Base-by-base conservation (phyloP, 2,797 vertebrate species). In the Peromyscus eremicus region DNA sequence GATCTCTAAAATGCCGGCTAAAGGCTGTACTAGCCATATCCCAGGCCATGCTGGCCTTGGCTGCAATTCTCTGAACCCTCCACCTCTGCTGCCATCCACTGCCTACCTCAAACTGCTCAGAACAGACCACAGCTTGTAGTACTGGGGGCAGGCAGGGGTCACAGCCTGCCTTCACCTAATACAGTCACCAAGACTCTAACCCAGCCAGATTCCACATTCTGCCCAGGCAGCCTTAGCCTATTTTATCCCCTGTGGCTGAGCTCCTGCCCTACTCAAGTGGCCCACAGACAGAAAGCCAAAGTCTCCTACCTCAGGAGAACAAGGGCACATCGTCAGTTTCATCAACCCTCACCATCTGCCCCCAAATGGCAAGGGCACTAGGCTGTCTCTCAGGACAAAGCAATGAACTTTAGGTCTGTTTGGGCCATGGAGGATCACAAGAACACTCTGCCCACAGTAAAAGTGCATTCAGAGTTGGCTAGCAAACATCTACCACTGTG, bases 361-460 rank as follows among this genome's bases (percentile, higher is more conserved):
- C 82, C 70, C 60, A 49, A 46, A 75, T 70, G 46, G 91, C 80
- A 79, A 94, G 32, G 84, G 77, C 46, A 77, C 77, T 55, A 66
- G 94, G 81, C 90, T 82, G 55, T 97, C 92, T 92, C 57, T 93
- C 71, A 92, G 37, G n/a, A 79, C 80, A 88, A 96, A 95, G 13
- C 64, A 60, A 57, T 92, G 85, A 94, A 89, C 90, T 96, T 95
- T 82, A 87, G 43, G 27, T 94, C 70, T 94, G 79, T 73, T 14
- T 64, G 86, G 81, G 60, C 92, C 83, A 16, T 57, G 1, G 1
- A 71, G 40, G n/a, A 34, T 83, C 23, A 19, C 57, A 83, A 80
- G 40, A 82, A 92, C 46, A 21, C 68, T 92, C 64, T 60, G 34
- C 70, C 64, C 79, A 6, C 49, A 75, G 6, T 49, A 73, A 23